Evolutionary conservation across 1,140 invertebrate species (phyloP), one percentile per base, ranked within the genome.

Genomic region (Anastrepha obliqua): DNA sequence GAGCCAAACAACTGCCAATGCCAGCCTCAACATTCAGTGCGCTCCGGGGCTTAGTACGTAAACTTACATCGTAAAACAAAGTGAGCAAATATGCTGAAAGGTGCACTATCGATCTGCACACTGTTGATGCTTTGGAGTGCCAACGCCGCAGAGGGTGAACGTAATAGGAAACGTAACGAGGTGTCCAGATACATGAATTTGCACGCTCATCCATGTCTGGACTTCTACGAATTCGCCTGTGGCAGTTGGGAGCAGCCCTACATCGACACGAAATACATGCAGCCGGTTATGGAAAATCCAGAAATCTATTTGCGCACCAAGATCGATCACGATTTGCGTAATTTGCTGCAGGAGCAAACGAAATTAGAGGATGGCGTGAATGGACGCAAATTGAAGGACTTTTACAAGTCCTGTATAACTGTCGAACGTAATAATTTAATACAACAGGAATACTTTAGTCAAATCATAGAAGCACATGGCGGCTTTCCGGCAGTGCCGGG

Each of bases 401-500:
- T 88, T 51, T 88, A 88, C 64, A 87, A 85, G 67, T 85, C 86
- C 1, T 88, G 88, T 20, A 42, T 60, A 15, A 51, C 59, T 4
- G 78, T 86, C 1, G 44, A 62, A 51, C 78, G 59, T 1, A 87
- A 87, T 87, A 62, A 60, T 8, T 29, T 55, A 0, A 97, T 89
- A 96, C 74, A 97, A 96, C 89, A 97, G 95, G 90, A 97, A 96
- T 11, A 98, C 97, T 91, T 97, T 96, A 94, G 94, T 93, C 55
- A 92, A 0, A 91, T 92, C 2, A 91, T 92, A 17, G 89, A 89
- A n/a, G 88, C 89, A 3, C 92, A 92, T 59, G 91, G 91, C 1
- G 91, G 91, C 0, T 92, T 92, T 55, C 91, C 91, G 0, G 91
- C 91, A 0, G 88, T 91, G 6, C 91, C 91, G 0, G 91, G 91